Conservation (phyloP, 1,140 invertebrate species). For the Metaphire vulgaris region DNA sequence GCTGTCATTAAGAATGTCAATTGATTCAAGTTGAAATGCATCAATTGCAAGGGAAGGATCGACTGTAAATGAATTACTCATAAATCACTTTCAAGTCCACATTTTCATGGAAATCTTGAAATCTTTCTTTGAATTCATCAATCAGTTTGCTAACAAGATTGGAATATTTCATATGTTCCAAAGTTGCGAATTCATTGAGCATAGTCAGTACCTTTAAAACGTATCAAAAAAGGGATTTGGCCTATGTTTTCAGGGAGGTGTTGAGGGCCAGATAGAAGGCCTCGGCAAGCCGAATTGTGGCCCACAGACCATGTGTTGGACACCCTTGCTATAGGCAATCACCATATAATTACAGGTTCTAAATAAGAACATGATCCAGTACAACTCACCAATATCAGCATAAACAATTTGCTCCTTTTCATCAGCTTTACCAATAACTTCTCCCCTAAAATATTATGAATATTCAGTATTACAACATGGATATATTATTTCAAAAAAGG, state of each 20-base stretch:
- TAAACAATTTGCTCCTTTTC: slow-evolving; percentile 65
- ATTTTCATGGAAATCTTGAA: too few relatives aligned
- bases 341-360: neutral
- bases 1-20: too few relatives aligned
- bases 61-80: too few relatives aligned
- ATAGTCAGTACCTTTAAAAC: too few relatives aligned
- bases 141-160: too few relatives aligned
- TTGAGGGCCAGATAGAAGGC: neutral
- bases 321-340: neutral
- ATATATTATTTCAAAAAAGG: neutral
- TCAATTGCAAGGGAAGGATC: neutral
- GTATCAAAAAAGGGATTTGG: neutral
- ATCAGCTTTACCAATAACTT: slow-evolving; percentile 64
- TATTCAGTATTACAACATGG: neutral
- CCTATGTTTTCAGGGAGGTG: neutral
- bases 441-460: slow-evolving; percentile 57
- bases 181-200: too few relatives aligned
- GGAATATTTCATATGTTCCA: too few relatives aligned
- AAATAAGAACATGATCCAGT: slow-evolving; percentile 9
- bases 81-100: too few relatives aligned
- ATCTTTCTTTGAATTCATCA: too few relatives aligned
- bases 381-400: slow-evolving; percentile 63
- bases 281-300: too few relatives aligned
- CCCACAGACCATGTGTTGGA: too few relatives aligned
- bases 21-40: neutral